A percentile compares a stretch with the other conserved stretches of the same genome.
Conservation (phyloP, 2,888 invertebrate genomes). For the Polymixis lichenea region DNA sequence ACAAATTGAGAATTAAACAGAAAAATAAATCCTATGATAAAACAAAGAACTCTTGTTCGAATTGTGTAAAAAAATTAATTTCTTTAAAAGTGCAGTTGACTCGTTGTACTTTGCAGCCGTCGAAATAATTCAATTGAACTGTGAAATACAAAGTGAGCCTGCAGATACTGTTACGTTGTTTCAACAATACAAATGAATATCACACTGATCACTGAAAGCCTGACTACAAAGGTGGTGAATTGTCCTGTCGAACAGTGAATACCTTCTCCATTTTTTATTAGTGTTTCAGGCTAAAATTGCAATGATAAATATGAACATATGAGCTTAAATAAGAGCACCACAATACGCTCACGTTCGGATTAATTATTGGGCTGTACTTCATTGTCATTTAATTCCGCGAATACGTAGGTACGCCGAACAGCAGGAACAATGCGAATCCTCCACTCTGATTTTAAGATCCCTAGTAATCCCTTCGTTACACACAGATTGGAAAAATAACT, state of each 20-base stretch:
- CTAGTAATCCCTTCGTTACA: not conserved
- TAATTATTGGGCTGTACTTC: not conserved
- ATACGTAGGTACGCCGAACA: too few relatives aligned
- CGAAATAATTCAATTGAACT: slow-evolving; percentile 7
- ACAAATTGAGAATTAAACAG: not conserved
- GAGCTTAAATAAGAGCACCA: too few relatives aligned
- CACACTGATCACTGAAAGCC: not conserved
- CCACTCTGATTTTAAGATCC: not conserved
- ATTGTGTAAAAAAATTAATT: too few relatives aligned
- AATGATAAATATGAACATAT: not conserved
- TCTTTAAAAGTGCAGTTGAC: not conserved
- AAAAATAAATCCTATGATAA: not conserved
- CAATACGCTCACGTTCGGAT: not conserved
- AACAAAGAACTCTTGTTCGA: not conserved
- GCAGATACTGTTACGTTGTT: not conserved
- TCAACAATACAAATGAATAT: not conserved
- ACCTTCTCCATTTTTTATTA: not conserved
- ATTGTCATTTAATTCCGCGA: not conserved
- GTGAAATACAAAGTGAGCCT: too few relatives aligned
- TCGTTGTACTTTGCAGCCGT: not conserved
- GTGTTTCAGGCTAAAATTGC: not conserved
- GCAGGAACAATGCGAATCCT: not conserved
- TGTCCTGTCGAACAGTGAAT: not conserved
- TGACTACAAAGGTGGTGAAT: not conserved
- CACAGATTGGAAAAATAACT: not conserved